Conservation (phyloP, 2,797 vertebrate genomes). For the Agapornis canus region DNA sequence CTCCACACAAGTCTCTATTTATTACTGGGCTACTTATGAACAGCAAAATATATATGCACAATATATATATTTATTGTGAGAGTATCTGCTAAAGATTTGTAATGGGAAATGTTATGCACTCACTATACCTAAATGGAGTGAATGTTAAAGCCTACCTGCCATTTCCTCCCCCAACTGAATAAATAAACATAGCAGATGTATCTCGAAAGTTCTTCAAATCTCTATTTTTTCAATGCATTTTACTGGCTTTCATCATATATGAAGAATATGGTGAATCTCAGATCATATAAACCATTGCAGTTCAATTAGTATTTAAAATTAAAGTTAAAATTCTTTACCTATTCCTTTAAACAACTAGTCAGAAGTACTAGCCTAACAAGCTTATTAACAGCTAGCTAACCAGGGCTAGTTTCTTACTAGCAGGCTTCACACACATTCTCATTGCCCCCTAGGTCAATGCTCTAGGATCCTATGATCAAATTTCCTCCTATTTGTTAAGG, state of each 20-base stretch:
- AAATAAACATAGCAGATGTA: slow-evolving; percentile 16
- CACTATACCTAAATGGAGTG: not conserved
- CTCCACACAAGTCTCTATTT: not conserved
- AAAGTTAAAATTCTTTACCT: not conserved
- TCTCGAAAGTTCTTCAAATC: not conserved
- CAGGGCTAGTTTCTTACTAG: not conserved
- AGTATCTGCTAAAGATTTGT: not conserved
- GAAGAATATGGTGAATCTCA: not conserved
- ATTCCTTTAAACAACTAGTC: not conserved
- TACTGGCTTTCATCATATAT: not conserved
- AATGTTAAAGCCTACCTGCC: not conserved
- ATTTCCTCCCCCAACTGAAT: not conserved
- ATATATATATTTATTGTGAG: not conserved
- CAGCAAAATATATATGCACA: not conserved
- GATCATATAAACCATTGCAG: rapidly evolving
- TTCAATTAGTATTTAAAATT: not conserved
- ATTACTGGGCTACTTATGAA: not conserved
- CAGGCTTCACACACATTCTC: not conserved
- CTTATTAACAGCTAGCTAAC: not conserved
- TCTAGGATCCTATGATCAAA: not conserved
- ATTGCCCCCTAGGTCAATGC: not conserved
- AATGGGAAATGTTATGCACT: not conserved
- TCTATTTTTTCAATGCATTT: not conserved
- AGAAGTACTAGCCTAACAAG: not conserved
- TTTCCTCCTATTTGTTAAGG: not conserved